Percentiles rank a stretch among this genome's conserved stretches.
Conservation (phyloP, 1,140 invertebrate genomes). For the Drosophila kurseongensis region DNA sequence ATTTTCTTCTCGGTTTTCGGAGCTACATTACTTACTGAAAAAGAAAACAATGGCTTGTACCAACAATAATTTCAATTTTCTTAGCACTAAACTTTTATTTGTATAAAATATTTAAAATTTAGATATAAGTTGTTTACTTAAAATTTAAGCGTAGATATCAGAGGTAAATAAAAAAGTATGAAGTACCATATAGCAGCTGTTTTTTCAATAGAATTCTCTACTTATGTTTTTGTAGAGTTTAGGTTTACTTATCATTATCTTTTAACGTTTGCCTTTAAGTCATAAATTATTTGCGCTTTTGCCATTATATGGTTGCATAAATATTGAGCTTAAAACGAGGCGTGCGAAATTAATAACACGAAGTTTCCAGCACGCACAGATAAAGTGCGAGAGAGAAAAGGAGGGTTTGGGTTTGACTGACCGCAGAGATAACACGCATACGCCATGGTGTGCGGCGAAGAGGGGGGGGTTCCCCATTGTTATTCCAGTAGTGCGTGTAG, state of each 20-base stretch:
- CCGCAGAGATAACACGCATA: conserved; percentile 72
- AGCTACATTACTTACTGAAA: too few relatives aligned
- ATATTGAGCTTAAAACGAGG: conserved; percentile 58
- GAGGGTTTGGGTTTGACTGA: conserved; percentile 20
- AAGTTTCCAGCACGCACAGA: conserved; percentile 30
- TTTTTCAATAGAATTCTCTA: too few relatives aligned
- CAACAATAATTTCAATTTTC: too few relatives aligned
- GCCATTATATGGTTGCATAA: conserved; percentile 66
- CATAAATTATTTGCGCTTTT: conserved; percentile 64
- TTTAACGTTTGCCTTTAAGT: conserved; percentile 34
- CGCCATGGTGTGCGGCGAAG: conserved; percentile 49
- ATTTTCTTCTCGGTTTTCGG: too few relatives aligned
- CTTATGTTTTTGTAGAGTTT: too few relatives aligned
- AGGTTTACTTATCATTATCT: neutral
- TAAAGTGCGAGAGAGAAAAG: neutral
- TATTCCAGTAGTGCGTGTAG: conserved; percentile 15
- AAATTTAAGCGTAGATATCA: too few relatives aligned
- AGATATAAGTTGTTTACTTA: too few relatives aligned
- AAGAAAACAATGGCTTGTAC: too few relatives aligned
- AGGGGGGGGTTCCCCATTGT: conserved; percentile 10
- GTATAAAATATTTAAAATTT: too few relatives aligned
- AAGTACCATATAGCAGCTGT: too few relatives aligned
- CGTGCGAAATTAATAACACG: conserved; percentile 63
- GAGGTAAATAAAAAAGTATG: too few relatives aligned
- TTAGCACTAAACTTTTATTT: too few relatives aligned